A percentile compares a stretch with the other conserved stretches of the same genome.
Evolutionary conservation across 2,888 invertebrate genomes (phyloP).

Genomic region (Tinea semifulvella): DNA sequence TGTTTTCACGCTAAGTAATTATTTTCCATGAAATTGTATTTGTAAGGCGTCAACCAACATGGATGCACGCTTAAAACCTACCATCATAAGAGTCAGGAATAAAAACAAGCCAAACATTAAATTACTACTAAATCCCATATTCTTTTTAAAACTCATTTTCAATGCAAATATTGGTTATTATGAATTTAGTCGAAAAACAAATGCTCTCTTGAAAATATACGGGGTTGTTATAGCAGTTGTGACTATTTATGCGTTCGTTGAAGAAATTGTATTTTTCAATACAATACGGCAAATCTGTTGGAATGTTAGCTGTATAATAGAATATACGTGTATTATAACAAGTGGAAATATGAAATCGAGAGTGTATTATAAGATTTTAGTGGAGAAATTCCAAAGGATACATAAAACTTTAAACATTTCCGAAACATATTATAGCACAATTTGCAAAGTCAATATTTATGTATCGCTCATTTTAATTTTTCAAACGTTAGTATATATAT

Average conservation of each 20-base stretch:
- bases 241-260: not conserved
- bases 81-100: not conserved
- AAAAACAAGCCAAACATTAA: not conserved
- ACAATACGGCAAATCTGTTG: not conserved
- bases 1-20: too few species aligned
- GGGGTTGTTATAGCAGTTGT: not conserved
- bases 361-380: not conserved
- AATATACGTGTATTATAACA: not conserved
- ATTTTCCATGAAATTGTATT: too few species aligned
- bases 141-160: not conserved
- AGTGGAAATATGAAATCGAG: not conserved
- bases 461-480: not conserved
- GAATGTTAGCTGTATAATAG: not conserved
- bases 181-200: not conserved
- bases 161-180: not conserved
- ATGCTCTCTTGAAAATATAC: not conserved
- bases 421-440: not conserved
- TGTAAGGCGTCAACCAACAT: too few species aligned
- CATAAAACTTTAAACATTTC: not conserved
- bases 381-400: not conserved
- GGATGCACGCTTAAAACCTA: too few species aligned
- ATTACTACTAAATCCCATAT: not conserved
- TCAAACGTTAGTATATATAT: not conserved
- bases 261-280: not conserved
- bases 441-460: not conserved